These are phyloP conservation scores for Drosophila yakuba DNA, from an alignment of 1,140 invertebrate genomes.

Conservation along the genomic window DNA sequence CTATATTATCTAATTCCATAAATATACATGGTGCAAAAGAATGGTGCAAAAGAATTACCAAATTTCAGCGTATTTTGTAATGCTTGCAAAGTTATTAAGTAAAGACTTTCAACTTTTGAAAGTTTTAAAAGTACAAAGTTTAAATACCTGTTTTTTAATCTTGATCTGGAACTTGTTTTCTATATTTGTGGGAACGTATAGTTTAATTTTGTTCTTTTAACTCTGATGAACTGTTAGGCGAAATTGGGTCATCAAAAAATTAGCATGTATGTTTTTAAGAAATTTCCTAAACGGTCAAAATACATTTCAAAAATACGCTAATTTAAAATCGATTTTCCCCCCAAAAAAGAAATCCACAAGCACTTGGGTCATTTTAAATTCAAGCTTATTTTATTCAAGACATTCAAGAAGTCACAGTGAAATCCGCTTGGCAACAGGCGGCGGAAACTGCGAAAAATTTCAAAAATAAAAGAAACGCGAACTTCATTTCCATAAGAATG, in stretches of 20 bases:
- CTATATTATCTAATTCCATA: not conserved
- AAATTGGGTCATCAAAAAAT: constrained; percentile 10
- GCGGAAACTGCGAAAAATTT: constrained; percentile 9
- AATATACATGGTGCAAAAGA: constrained; percentile 2
- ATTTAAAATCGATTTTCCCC: not conserved
- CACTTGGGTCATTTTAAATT: constrained; percentile 27
- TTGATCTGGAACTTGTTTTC: not conserved
- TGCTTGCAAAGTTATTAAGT: not conserved
- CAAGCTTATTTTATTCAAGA: constrained; percentile 21
- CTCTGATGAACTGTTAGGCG: constrained; percentile 5
- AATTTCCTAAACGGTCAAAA: constrained; percentile 5
- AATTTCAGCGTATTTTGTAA: not conserved
- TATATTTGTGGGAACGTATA: not conserved
- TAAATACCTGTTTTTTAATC: not conserved
- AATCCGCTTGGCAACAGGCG: constrained; percentile 54
- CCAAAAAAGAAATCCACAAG: constrained; percentile 10
- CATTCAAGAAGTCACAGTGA: constrained; percentile 14
- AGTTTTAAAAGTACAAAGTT: not conserved
- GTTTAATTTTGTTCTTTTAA: not conserved
- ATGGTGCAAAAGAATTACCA: not conserved
- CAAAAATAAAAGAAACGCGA: constrained; percentile 21
- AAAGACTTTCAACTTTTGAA: not conserved
- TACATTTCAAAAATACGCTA: not conserved
- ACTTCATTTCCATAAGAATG: constrained; percentile 70
- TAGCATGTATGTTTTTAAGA: not conserved